A percentile compares a stretch with the other conserved stretches of the same genome.
phyloP scores from a whole-genome alignment of 2,888 invertebrate genomes.

The Neocrepidodera transversa region DNA sequence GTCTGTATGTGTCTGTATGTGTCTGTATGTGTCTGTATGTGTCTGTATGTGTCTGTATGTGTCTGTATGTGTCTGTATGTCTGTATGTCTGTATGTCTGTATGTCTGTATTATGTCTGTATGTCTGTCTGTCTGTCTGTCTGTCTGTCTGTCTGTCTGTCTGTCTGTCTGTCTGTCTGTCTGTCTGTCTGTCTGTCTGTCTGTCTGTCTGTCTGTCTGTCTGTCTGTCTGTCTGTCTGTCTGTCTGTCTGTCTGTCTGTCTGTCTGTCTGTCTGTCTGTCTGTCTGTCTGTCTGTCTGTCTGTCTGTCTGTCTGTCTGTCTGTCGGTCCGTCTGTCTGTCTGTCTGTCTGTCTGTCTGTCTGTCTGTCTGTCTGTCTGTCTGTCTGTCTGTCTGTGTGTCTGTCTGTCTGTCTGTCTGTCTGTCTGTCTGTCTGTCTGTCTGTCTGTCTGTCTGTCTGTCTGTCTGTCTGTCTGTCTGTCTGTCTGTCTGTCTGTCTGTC shows the following conservation, averaged over 20 bases:
- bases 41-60: conserved; percentile 10
- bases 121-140: conserved; percentile 13
- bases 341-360: conserved; percentile 15
- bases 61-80: conserved; percentile 15
- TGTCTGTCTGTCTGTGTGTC: conserved; percentile 8
- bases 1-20: too few species aligned
- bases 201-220: conserved; percentile 15
- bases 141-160: too few species aligned
- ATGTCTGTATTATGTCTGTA: conserved; percentile 9
- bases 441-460: too few species aligned
- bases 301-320: conserved; percentile 12
- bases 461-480: too few species aligned
- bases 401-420: background rate
- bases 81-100: conserved; percentile 16
- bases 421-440: too few species aligned
- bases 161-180: too few species aligned
- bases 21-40: conserved; percentile 11
- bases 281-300: conserved; percentile 13
- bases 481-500: too few species aligned
- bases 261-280: conserved; percentile 12
- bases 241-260: conserved; percentile 14
- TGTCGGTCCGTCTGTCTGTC: too few species aligned
- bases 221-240: conserved; percentile 17
- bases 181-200: conserved; percentile 12
- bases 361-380: background rate